phyloP scores from a whole-genome alignment of 2,888 invertebrate species.

The Folsomia manolachei region DNA sequence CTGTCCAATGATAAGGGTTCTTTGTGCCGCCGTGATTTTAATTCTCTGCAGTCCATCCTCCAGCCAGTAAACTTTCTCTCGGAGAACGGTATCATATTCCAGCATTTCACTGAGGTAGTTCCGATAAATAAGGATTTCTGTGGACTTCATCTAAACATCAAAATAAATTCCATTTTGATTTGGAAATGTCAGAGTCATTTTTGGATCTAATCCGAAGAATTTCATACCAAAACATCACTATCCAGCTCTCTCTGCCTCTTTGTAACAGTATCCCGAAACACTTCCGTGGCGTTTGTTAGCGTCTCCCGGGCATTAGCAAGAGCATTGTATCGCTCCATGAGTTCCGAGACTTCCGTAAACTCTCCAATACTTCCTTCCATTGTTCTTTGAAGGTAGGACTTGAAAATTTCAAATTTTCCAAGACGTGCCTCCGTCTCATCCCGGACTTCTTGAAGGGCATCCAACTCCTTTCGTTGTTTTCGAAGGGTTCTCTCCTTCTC shows the following conservation, averaged over 20 bases:
- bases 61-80: constrained; percentile 38
- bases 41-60: constrained; percentile 43
- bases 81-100: constrained; percentile 36
- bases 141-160: constrained; percentile 33
- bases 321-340: constrained; percentile 45
- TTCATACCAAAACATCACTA: constrained; percentile 32
- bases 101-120: constrained; percentile 46
- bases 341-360: constrained; percentile 41
- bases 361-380: constrained; percentile 44
- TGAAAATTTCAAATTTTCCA: constrained; percentile 40
- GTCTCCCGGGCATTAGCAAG: constrained; percentile 35
- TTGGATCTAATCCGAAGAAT: neutral
- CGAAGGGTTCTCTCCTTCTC: constrained; percentile 33
- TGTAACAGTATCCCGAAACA: constrained; percentile 34
- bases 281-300: constrained; percentile 27
- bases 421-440: constrained; percentile 32
- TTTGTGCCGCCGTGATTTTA: constrained; percentile 45
- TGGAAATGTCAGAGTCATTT: neutral
- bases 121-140: constrained; percentile 42
- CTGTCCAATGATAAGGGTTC: constrained; percentile 45
- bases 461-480: constrained; percentile 34
- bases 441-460: constrained; percentile 28
- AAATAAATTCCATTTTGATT: neutral
- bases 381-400: constrained; percentile 39
- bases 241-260: constrained; percentile 38